Percentiles rank a stretch among this genome's conserved stretches.
These are phyloP conservation scores for Callocephalon fimbriatum DNA, from an alignment of 2,113 vertebrate genomes.

Conservation along the genomic window DNA sequence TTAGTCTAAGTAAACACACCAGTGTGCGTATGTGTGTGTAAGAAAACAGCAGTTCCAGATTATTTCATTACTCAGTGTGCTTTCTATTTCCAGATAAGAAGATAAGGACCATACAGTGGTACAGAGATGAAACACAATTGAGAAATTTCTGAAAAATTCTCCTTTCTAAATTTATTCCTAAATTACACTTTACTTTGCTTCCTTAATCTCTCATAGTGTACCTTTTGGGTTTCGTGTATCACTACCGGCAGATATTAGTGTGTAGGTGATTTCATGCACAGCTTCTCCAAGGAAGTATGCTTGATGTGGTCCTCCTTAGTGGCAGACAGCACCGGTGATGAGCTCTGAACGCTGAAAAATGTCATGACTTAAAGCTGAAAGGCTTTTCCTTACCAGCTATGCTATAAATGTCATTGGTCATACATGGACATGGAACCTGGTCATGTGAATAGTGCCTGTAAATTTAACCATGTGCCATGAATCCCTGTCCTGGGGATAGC, in stretches of 20 bases:
- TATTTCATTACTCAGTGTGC: fast-evolving
- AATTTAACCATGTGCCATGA: too few species aligned
- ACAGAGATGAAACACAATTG: neutral
- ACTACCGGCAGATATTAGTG: neutral
- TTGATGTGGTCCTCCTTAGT: neutral
- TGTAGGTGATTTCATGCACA: neutral
- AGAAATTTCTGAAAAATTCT: neutral
- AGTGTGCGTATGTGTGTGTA: fast-evolving
- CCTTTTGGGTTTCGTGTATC: neutral
- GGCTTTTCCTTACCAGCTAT: neutral
- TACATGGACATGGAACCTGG: fast-evolving
- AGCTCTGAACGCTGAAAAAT: neutral
- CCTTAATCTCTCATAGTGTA: neutral
- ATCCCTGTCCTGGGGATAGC: neutral
- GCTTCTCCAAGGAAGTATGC: neutral
- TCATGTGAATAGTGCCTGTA: neutral
- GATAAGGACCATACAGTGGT: too few species aligned
- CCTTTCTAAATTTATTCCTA: neutral
- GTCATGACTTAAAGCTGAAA: neutral
- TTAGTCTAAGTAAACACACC: neutral
- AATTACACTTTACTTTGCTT: neutral
- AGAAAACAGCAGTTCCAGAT: fast-evolving
- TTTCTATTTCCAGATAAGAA: fast-evolving
- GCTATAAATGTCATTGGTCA: neutral
- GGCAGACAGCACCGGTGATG: too few species aligned